Evolutionary conservation across 2,797 vertebrate species (phyloP), one percentile per base, ranked within the genome.

Genomic region (Parotocinclus haroldoi): DNA sequence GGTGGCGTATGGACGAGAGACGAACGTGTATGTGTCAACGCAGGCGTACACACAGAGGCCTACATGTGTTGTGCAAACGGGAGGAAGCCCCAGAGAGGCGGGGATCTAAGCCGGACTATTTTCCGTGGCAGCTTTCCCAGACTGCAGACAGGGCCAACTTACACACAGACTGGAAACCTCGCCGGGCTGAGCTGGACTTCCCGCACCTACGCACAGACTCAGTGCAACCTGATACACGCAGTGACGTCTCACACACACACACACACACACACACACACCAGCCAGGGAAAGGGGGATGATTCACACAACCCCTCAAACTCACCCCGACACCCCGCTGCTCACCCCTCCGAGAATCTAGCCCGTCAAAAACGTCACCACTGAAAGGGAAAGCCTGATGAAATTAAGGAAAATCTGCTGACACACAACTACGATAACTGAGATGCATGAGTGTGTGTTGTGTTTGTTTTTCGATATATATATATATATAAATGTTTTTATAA

Each of bases 121-220:
- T 44, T 39, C 64, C 59, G 63, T 55, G 58, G 48, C 45, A 66
- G 58, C 51, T 62, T 71, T 74, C 59, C 73, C 68, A 67, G n/a
- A 69, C 55, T 16, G 17, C 13, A 19, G 18, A 36, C 50, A 65
- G 46, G 14, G 13, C 19, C 19, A 45, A 54, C n/a, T 37, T 11
- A 46, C 67, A 27, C 14, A 9, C 4, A 11, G 63, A 53, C 53
- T 58, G 60, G 60, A 59, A 52, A 52, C 55, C 39, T 17, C 53
- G 16, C 7, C 10, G n/a, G n/a, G 4, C 53, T 16, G 36, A 36
- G 40, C 52, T 62, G 70, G 40, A 58, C 40, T 75, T 61, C 42
- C 52, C 18, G n/a, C 53, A 17, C 10, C 53, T 12, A 27, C n/a
- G n/a, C 40, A 46, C 18, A 39, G 1, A 12, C 1, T 4, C 44